phyloP scores from a whole-genome alignment of 1,140 invertebrate genomes.

The Wiebesia pumilae region DNA sequence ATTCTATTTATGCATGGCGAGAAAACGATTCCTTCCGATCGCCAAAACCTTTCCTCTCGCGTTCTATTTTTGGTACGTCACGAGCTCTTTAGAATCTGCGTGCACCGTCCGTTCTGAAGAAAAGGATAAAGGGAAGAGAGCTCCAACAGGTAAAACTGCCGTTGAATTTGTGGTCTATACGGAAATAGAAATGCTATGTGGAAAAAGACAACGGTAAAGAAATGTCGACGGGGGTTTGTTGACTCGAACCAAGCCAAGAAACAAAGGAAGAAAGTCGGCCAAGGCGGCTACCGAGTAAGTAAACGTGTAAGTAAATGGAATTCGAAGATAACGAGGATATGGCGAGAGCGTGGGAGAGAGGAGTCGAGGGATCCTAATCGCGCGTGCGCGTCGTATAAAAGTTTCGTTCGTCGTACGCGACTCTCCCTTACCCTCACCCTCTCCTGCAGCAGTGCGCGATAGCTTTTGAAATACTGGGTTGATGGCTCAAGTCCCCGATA shows the following conservation, averaged over 20 bases:
- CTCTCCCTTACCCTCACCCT: background rate
- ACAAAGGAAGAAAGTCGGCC: background rate
- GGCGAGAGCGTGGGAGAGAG: background rate
- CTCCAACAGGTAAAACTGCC: background rate
- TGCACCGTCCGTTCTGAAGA: background rate
- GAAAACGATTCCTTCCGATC: background rate
- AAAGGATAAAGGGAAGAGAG: background rate
- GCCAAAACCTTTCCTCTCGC: background rate
- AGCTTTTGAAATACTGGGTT: background rate
- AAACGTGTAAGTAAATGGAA: background rate
- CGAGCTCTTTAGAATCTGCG: background rate
- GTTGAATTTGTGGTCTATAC: background rate
- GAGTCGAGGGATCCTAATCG: background rate
- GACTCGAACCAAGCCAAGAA: no score
- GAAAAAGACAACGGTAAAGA: background rate
- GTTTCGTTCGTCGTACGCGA: background rate
- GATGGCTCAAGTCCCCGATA: background rate
- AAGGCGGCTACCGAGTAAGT: background rate
- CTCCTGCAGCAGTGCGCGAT: no score
- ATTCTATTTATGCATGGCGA: no score
- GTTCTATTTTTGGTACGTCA: background rate
- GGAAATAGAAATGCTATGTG: background rate
- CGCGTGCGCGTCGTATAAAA: background rate
- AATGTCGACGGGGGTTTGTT: background rate
- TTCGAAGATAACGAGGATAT: conserved; percentile 23